These are phyloP conservation scores for Prorops nasuta DNA, from an alignment of 1,140 invertebrate genomes.

Conservation along the genomic window DNA sequence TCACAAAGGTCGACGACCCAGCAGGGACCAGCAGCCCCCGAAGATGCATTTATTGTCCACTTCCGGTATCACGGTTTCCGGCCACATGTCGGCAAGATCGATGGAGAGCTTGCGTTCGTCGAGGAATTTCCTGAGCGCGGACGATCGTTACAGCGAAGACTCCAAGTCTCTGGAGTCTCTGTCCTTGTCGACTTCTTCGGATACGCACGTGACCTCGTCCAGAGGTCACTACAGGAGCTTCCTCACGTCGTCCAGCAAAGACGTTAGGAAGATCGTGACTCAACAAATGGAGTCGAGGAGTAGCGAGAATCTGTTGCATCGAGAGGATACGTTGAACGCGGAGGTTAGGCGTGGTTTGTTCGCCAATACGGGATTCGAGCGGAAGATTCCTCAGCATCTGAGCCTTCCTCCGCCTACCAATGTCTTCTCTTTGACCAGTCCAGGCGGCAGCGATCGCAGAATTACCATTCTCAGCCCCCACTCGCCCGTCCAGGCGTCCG, in stretches of 20 bases:
- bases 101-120: slow-evolving; percentile 66
- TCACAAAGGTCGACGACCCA: slow-evolving; percentile 50
- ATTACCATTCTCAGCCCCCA: slow-evolving; percentile 75
- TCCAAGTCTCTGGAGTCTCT: slow-evolving; percentile 48
- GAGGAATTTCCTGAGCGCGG: slow-evolving; percentile 46
- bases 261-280: slow-evolving; percentile 60
- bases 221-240: slow-evolving; percentile 58
- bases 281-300: slow-evolving; percentile 55
- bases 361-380: slow-evolving; percentile 61
- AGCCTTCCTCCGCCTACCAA: slow-evolving; percentile 67
- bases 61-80: slow-evolving; percentile 39
- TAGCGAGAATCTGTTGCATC: slow-evolving; percentile 58
- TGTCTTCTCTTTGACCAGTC: slow-evolving; percentile 54
- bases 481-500: slow-evolving; percentile 63
- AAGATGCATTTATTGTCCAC: slow-evolving; percentile 61
- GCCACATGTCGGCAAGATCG: slow-evolving; percentile 65
- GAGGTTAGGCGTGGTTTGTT: slow-evolving; percentile 67
- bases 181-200: slow-evolving; percentile 36
- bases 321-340: slow-evolving; percentile 62
- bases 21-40: slow-evolving; percentile 51
- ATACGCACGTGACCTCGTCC: slow-evolving; percentile 55
- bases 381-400: slow-evolving; percentile 64
- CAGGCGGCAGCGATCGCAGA: slow-evolving; percentile 59
- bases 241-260: slow-evolving; percentile 63
- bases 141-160: slow-evolving; percentile 47